Evolutionary conservation across 2,888 invertebrate genomes (phyloP), one percentile per base, ranked within the genome.

Genomic region (Linnaemya vulpina): DNA sequence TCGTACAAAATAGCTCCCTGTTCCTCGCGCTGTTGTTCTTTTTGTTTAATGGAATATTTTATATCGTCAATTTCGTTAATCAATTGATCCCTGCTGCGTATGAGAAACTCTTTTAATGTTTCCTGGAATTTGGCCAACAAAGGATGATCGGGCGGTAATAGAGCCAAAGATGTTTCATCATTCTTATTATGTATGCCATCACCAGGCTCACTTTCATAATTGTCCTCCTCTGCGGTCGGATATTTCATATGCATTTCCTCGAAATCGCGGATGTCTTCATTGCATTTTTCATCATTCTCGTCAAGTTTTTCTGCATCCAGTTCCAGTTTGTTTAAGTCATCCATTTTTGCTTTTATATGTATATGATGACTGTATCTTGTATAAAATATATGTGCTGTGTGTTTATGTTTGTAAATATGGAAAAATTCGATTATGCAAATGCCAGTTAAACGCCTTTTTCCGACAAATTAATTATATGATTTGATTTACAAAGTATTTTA

Each of bases 121-220:
- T 94, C 92, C 93, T 96, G 96, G 92, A 96, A 96, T 88, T 94
- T 94, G 88, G 94, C 93, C 94, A 96, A 94, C 65, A 96, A 93
- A 0, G 95, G 96, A 91, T 96, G 96, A 74, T 95, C 94, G 0
- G 96, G 94, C 83, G 96, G 94, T 85, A 96, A 86, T 7, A 90
- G 86, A 0, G 88, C 88, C 79, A 90, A 82, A 11, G 79, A 40
- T n/a, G 58, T 10, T 22, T 83, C 68, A 0, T 43, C 35, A 30
- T 84, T 62, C 13, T 89, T 84, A 17, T 88, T 87, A n/a, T 86
- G 40, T 1, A 8, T 68, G 5, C 79, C 11, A 15, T 84, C 46
- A 1, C 49, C 70, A 0, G 67, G n/a, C 20, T 38, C 9, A 74
- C 85, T 86, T 11, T 83, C 86, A 65, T 86, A 88, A 3, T 87